Evolutionary conservation across 2,113 vertebrate species (phyloP), one percentile per base, ranked within the genome.

Genomic region (Astur gentilis): DNA sequence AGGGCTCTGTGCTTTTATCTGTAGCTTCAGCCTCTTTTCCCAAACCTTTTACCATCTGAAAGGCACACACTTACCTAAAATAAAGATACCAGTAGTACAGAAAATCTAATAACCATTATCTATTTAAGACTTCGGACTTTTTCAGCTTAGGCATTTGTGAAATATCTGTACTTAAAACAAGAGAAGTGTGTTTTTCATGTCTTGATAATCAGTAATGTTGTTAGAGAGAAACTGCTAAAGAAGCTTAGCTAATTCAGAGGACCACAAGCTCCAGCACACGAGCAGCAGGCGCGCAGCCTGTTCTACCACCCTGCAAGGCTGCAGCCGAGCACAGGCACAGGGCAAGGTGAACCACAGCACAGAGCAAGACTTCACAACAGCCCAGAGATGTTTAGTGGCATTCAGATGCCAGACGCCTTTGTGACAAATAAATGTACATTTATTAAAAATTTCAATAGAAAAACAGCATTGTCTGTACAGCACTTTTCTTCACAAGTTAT

Each of bases 61-160:
- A 87, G 34, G 55, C 32, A 13, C 20, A 15, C 25, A 6, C 21
- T 34, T 18, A 3, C 4, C 49, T 17, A 31, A 71, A 76, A n/a
- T 4, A 36, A 38, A 70, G 75, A 36, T 1, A 81, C 22, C 17
- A 18, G 32, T 5, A 0, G 2, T 42, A 34, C 3, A 0, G 38
- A 34, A 91, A 45, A 29, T 27, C 42, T n/a, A 77, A 52, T 3
- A 36, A 69, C 11, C 29, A 58, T 40, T 47, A 60, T 4, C 45
- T n/a, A 14, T n/a, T 45, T 23, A 31, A 93, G 64, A 49, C 71
- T 83, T 27, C 3, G 25, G 62, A 52, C n/a, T 32, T 62, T 36
- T 61, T 27, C 54, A 77, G 2, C 49, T 7, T 2, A 4, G 6
- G 25, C 31, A 11, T 72, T 82, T 50, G 77, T 85, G 81, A 85